Conservation (phyloP, 2,113 vertebrate species). For the Oreochromis aureus region DNA sequence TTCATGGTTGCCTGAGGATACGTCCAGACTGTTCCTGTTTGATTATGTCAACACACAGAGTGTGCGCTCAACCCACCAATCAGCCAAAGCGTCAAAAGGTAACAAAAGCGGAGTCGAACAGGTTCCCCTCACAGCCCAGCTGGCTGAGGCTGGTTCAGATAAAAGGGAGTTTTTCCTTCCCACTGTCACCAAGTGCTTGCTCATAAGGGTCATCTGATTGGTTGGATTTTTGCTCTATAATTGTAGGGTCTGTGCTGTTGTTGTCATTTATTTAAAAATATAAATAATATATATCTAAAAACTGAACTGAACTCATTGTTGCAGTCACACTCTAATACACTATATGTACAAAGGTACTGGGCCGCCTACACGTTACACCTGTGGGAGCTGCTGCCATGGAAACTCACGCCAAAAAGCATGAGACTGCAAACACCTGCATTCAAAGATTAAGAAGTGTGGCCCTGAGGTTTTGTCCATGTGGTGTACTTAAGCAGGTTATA, state of each 20-base stretch:
- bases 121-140: neutral
- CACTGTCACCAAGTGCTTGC: neutral
- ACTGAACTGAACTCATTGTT: neutral
- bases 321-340: neutral
- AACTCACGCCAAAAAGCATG: neutral
- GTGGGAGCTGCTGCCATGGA: neutral
- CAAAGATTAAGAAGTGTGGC: neutral
- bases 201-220: neutral
- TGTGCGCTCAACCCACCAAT: neutral
- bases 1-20: neutral
- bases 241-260: neutral
- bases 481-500: neutral
- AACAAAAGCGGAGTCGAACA: neutral
- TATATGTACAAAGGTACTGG: neutral
- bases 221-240: neutral
- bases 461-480: neutral
- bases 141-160: neutral
- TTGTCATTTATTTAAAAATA: neutral
- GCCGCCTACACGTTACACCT: neutral
- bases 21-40: neutral
- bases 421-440: neutral
- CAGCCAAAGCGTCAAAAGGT: neutral
- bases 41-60: neutral
- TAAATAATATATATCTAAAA: neutral
- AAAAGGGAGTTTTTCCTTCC: neutral